phyloP scores from a whole-genome alignment of 2,797 vertebrate species.

The Rhodeus uyekii region DNA sequence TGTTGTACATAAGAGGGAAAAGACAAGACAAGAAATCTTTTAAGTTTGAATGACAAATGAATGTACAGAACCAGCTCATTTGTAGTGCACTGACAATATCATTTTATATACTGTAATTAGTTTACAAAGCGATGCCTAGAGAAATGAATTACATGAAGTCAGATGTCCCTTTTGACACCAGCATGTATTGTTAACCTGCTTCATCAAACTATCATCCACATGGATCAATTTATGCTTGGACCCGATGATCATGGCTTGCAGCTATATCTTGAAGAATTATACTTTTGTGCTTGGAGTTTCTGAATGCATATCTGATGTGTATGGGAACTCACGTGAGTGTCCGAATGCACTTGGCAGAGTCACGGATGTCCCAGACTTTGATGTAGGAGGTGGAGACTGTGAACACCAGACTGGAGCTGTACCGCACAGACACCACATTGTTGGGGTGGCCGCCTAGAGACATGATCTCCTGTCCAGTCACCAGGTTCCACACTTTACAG shows the following conservation, averaged over 20 bases:
- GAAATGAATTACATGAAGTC: neutral
- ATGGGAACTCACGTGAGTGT: conserved; percentile 86
- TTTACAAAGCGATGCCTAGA: neutral
- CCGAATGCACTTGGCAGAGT: conserved; percentile 93
- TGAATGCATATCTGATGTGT: neutral
- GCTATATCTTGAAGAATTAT: neutral
- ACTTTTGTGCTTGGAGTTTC: neutral
- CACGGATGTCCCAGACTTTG: conserved; percentile 98
- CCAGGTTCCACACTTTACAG: conserved; percentile 98
- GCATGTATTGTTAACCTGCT: neutral
- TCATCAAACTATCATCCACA: neutral
- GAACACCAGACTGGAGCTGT: conserved; percentile 95
- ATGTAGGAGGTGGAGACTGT: conserved; percentile 94
- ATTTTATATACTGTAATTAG: neutral
- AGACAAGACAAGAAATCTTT: too few species aligned
- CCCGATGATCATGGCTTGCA: neutral
- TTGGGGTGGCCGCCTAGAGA: conserved; percentile 92
- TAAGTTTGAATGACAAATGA: neutral
- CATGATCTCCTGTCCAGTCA: conserved; percentile 99
- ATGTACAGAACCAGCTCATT: neutral
- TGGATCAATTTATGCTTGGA: neutral
- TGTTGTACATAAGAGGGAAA: neutral
- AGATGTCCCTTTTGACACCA: too few species aligned
- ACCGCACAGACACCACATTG: conserved; percentile 95
- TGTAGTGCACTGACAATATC: too few species aligned